Conservation (phyloP, 2,888 invertebrate species). For the Orthonychiurus folsomi region DNA sequence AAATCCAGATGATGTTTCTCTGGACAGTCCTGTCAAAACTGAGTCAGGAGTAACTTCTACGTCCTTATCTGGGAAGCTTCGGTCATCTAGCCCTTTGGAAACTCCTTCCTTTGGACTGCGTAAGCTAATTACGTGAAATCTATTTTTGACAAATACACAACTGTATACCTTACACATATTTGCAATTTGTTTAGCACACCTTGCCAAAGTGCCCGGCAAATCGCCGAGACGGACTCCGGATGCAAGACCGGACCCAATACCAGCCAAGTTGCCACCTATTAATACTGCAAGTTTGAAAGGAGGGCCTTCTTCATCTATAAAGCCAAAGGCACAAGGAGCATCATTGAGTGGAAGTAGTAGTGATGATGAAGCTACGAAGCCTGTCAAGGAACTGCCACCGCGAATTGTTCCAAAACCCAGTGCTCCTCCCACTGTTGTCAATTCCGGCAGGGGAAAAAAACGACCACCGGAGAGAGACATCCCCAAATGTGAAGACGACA, state of each 20-base stretch:
- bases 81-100: constrained; percentile 33
- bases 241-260: constrained; percentile 20
- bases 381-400: constrained; percentile 10
- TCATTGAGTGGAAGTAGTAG: constrained; percentile 37
- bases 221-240: constrained; percentile 22
- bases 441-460: constrained; percentile 15
- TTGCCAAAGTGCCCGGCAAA: constrained; percentile 14
- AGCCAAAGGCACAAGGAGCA: constrained; percentile 15
- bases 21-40: constrained; percentile 25
- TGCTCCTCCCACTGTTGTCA: constrained; percentile 4
- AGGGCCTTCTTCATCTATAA: constrained; percentile 3
- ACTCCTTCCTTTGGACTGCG: background rate
- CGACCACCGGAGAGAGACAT: constrained; percentile 20
- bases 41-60: constrained; percentile 36
- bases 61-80: constrained; percentile 29
- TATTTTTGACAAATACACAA: background rate
- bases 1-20: background rate
- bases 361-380: constrained; percentile 28
- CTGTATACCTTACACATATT: background rate
- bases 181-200: background rate
- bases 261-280: constrained; percentile 28
- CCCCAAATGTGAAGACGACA: constrained; percentile 13
- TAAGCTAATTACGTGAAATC: background rate
- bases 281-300: constrained; percentile 28
- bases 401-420: constrained; percentile 18